phyloP scores from a whole-genome alignment of 2,888 invertebrate genomes.

The Podotricha telesiphe region DNA sequence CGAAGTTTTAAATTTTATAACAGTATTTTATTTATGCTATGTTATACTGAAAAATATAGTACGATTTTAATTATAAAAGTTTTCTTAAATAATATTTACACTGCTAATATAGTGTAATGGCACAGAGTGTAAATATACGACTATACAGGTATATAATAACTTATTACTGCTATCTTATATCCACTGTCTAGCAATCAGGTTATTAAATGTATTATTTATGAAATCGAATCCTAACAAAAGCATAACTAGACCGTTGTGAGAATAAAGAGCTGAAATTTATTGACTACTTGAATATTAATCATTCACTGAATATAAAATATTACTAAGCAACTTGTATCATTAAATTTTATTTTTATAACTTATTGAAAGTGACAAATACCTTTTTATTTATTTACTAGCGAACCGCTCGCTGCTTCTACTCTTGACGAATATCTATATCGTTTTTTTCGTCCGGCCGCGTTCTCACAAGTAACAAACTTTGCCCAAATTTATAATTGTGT shows the following conservation, averaged over 20 bases:
- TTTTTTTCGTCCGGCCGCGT: no score
- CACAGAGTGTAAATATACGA: neutral
- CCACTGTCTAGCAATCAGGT: neutral
- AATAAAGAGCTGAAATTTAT: constrained; percentile 45
- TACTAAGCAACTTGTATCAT: constrained; percentile 32
- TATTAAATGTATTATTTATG: constrained; percentile 38
- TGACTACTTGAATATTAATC: constrained; percentile 45
- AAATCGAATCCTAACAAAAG: constrained; percentile 24
- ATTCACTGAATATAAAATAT: constrained; percentile 14
- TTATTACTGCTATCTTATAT: neutral
- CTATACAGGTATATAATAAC: neutral
- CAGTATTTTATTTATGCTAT: constrained; percentile 10
- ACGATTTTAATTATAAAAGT: neutral
- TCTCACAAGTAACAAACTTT: no score
- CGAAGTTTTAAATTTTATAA: constrained; percentile 26
- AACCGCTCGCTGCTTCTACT: no score
- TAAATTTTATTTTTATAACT: neutral
- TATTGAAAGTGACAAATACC: neutral
- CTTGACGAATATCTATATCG: no score
- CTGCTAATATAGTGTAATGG: neutral
- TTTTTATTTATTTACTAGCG: neutral
- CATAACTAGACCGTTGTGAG: constrained; percentile 29
- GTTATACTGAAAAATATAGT: constrained; percentile 1
- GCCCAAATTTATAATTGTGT: no score
- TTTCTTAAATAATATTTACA: neutral